Evolutionary conservation across 2,113 vertebrate genomes (phyloP), one percentile per base, ranked within the genome.

Genomic region (Herpetotheres cachinnans): DNA sequence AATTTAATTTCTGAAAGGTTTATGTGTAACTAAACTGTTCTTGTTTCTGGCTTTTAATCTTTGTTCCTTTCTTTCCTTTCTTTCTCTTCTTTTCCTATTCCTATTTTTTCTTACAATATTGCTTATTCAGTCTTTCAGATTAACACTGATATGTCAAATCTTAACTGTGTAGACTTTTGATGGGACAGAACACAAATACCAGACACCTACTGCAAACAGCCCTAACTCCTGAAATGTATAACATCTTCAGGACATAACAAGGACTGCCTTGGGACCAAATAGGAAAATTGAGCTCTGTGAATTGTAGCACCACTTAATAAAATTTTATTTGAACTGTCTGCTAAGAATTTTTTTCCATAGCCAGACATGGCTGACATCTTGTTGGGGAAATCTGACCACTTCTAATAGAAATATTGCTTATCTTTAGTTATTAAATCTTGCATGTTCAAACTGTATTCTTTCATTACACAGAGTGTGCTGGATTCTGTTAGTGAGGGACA

Each of bases 401-500:
- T 91, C 21, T 86, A n/a, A 50, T 9, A 49, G 38, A 81, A 74
- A 52, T 56, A 76, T 8, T 67, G 8, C 30, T 71, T 79, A 27
- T 30, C 36, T 74, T 89, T 70, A 82, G 3, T 84, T 80, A 66
- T 49, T 42, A 65, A 69, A 54, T 69, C 30, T 29, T 72, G 22
- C 2, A 5, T 27, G 6, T 72, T 88, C 73, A 67, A 82, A 47
- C 52, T 44, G 8, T 80, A 36, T 71, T 72, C 36, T 83, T 96
- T 83, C 61, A 71, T 52, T 61, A 74, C 71, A 95, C 97, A 99
- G 99, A 95, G 52, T 71, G 96, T 98, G 61, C 77, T 98, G 69
- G 98, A 99, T 94, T 98, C 86, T 9, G n/a, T 98, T 34, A 94
- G 95, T 32, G 98, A 99, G 63, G 99, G 99, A 22, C 98, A 99